Evolutionary conservation across 2,113 vertebrate genomes (phyloP).

Genomic region (Empidonax traillii): DNA sequence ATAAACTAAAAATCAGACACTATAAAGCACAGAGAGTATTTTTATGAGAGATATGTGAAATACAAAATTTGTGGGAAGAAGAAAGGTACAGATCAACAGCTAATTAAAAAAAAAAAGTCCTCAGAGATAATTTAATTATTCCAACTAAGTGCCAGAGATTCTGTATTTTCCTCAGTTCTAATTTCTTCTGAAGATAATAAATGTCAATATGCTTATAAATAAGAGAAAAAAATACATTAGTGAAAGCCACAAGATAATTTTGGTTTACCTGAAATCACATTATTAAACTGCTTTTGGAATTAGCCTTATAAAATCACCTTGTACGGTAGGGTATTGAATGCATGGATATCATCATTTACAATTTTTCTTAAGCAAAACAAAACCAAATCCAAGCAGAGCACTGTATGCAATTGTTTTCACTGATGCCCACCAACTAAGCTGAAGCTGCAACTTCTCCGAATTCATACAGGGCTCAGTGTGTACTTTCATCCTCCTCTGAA

Average conservation of each 20-base stretch:
- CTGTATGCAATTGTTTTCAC: background rate
- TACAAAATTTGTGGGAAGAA: background rate
- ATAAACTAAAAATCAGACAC: background rate
- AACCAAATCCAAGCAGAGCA: background rate
- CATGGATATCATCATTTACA: background rate
- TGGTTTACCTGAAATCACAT: background rate
- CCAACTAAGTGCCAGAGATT: background rate
- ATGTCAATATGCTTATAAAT: background rate
- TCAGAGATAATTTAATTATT: background rate
- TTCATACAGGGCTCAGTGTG: background rate
- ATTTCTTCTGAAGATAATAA: background rate
- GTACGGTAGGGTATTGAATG: background rate
- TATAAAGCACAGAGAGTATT: background rate
- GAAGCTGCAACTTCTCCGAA: background rate
- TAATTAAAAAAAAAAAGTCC: background rate
- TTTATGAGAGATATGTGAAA: background rate
- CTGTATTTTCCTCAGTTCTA: background rate
- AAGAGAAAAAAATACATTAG: background rate
- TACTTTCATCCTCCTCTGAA: background rate
- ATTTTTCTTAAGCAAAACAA: constrained; percentile 11
- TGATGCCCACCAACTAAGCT: constrained; percentile 31
- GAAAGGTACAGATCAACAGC: background rate
- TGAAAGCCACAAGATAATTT: background rate
- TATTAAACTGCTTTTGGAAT: background rate
- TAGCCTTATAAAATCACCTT: background rate